Base-by-base conservation (phyloP, 1,140 invertebrate genomes). In the Drosophila ficusphila region DNA sequence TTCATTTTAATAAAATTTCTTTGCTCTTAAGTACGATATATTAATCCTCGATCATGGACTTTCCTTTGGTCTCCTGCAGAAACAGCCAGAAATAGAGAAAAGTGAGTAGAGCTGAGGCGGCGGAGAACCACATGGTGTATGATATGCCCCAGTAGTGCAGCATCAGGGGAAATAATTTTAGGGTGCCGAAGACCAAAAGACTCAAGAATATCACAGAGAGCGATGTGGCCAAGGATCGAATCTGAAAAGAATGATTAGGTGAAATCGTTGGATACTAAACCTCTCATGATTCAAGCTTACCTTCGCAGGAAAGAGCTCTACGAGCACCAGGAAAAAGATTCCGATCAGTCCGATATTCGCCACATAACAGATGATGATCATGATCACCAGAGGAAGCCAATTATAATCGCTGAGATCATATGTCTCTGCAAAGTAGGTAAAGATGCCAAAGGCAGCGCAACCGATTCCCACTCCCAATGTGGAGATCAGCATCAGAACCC, bases 21-120 rank as follows among this genome's bases (percentile, higher is more conserved):
- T 4, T 2, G 1, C 6, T 36, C 7, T 16, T 0, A 3, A 9
- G 6, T 18, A 3, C 14, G 1, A 16, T 5, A 14, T 14, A 2
- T 44, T 52, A 85, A 33, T 88, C 74, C 7, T 64, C 48, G 41
- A 81, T 52, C 82, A 86, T 88, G 0, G 76, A 89, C 85, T 94
- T 95, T n/a, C 94, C 94, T 83, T 95, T 95, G 0, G 95, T 96
- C 88, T 96, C 95, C 0, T 95, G 95, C 11, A 96, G 85, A n/a
- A 72, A 90, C 0, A 88, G 14, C 42, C 73, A 47, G 27, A 90
- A 83, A 29, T 90, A 90, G 0, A 88, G 18, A 42, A 79, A 90
- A 0, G 89, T 88, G 0, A 90, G 38, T 0, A 90, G 4, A 3
- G 42, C 65, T 0, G 79, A 61, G 4, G 21, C 27, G 0, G 75